Conservation (phyloP, 1,140 invertebrate genomes). For the Apis dorsata region DNA sequence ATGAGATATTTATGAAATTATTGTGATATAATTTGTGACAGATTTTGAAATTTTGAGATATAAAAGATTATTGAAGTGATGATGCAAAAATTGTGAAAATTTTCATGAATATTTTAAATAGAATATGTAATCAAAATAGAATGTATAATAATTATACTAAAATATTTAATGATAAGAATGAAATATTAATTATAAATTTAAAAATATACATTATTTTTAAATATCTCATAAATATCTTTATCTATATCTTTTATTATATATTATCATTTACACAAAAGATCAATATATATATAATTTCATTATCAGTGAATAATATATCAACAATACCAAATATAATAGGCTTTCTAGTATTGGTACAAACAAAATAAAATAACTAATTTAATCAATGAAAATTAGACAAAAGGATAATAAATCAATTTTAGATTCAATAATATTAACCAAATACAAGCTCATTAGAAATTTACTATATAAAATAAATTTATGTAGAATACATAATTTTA, state of each 20-base stretch:
- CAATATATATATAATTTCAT: background rate
- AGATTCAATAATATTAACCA: background rate
- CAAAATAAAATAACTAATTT: background rate
- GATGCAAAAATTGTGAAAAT: too few relatives aligned
- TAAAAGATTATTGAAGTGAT: too few relatives aligned
- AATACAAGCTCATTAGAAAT: background rate
- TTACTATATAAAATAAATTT: background rate
- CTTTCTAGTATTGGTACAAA: background rate
- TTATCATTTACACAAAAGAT: background rate
- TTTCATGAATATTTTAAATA: too few relatives aligned
- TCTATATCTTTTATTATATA: background rate
- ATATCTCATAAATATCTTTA: background rate
- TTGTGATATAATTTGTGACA: too few relatives aligned
- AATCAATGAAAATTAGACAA: background rate
- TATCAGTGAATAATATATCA: background rate
- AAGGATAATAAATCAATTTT: constrained; percentile 4
- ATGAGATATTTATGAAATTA: too few relatives aligned
- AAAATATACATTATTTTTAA: background rate
- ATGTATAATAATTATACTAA: too few relatives aligned
- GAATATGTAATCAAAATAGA: too few relatives aligned
- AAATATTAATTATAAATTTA: too few relatives aligned
- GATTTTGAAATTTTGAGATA: too few relatives aligned
- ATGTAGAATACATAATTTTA: too few relatives aligned
- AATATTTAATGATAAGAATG: too few relatives aligned
- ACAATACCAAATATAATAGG: background rate